Evolutionary conservation across 2,888 invertebrate genomes (phyloP), one percentile per base, ranked within the genome.

Genomic region (Trissolcus brochymenae): DNA sequence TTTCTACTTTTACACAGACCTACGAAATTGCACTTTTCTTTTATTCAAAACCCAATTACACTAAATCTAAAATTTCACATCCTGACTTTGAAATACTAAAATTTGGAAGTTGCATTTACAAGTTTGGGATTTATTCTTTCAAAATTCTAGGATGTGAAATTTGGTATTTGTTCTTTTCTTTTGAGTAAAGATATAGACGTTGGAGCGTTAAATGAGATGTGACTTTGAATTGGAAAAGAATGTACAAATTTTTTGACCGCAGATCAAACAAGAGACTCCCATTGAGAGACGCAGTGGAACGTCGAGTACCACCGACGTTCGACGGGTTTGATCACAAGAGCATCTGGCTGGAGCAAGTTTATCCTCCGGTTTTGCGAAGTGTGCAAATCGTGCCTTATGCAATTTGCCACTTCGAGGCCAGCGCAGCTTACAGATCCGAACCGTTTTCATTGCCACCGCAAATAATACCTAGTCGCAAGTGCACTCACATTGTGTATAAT

Each of bases 401-500:
- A 40, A 92, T 94, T 0, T 95, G 95, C 84, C 94, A 94, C 85
- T 89, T 94, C 77, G 92, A 94, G 84, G 93, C 93, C 0, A 91
- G 91, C 90, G 92, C 94, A 2, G 91, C 92, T 2, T 93, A 94
- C 86, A 90, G 94, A 56, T 91, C 91, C 51, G 93, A 93, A 35
- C 94, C 94, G 0, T 90, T 94, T 65, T 91, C 92, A 0, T 93
- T 95, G 84, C 91, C 91, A 0, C 91, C 93, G 0, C 91, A 91
- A 19, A 91, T 94, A 61, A 88, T 94, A 53, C 94, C 94, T 16
- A 91, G 91, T 2, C 91, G 92, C 78, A 90, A 91, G 41, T 95
- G 95, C 88, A 94, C 94, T 2, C 95, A 95, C 84, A 89, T 95
- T 1, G 92, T 95, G 76, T 95, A 95, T 84, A 92, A 93, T 1